Evolutionary conservation across 1,140 invertebrate genomes (phyloP), one percentile per base, ranked within the genome.

Genomic region (Charaxes varanes): DNA sequence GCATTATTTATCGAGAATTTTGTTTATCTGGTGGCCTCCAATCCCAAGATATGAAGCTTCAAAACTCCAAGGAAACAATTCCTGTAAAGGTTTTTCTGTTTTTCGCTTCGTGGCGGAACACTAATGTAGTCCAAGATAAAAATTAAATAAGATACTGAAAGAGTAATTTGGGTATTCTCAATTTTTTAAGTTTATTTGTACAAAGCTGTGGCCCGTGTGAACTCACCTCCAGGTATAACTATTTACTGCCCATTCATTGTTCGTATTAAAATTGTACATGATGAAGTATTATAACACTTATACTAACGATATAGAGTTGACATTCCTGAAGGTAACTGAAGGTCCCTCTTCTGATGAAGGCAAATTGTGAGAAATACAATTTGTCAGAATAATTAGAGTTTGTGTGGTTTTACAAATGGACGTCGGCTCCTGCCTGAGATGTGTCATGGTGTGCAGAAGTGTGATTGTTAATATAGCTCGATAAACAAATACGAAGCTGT

Each of bases 281-380:
- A 7, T n/a, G 12, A 17, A 10, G 3, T 12, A 23, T 18, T 23
- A 32, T 27, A 7, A 21, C 22, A 30, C 35, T 35, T 53, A 47
- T n/a, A 5, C 0, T 37, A 13, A 8, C 0, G 2, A n/a, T 6
- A 23, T 32, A 41, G 28, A 17, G 37, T 23, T 15, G 17, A 32
- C 14, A 14, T 31, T 11, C 15, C 28, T 27, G 30, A 22, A 41
- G 24, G 26, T 38, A 24, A 36, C n/a, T 14, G 27, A 19, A 30
- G 10, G 30, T 22, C 11, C 26, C 15, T 26, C 36, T 31, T 12
- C 32, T 28, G 17, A 51, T 38, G 62, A 43, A 41, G 48, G 53
- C 47, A 63, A 68, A 71, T 74, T 64, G 67, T 74, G 70, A 61
- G 65, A 74, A 74, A 60, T 60, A 30, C 14, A 27, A 67, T 44